Percentiles rank a stretch among this genome's conserved stretches.
phyloP scores from a whole-genome alignment of 92 coral and sea anemone species.

The Epizoanthus stellaris region DNA sequence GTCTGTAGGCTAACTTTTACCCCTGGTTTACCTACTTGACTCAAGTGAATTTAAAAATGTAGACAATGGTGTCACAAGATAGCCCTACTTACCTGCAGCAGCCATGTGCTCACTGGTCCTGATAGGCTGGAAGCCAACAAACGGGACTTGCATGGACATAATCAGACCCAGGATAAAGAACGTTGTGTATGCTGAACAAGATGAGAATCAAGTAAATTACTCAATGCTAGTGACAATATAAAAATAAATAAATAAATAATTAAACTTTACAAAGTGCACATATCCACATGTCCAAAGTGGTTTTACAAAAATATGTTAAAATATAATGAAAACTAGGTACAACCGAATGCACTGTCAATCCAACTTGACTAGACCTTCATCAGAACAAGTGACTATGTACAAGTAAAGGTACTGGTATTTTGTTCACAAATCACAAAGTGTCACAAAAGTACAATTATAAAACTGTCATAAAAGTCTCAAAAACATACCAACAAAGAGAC shows the following conservation, averaged over 20 bases:
- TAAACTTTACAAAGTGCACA: not conserved
- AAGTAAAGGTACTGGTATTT: not conserved
- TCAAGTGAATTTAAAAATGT: no score
- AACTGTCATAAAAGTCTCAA: not conserved
- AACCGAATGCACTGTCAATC: no score
- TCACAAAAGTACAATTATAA: not conserved
- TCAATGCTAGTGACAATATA: not conserved
- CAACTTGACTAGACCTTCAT: not conserved
- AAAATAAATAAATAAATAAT: not conserved
- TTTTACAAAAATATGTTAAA: not conserved
- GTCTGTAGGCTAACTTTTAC: no score
- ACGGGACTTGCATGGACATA: slow-evolving; percentile 99
- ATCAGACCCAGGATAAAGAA: slow-evolving; percentile 95
- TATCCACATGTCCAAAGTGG: not conserved
- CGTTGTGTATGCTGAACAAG: slow-evolving; percentile 84
- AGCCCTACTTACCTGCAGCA: slow-evolving; percentile 80
- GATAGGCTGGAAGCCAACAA: slow-evolving; percentile 99
- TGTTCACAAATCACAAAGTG: not conserved
- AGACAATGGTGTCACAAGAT: no score
- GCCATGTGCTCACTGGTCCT: slow-evolving; percentile 99
- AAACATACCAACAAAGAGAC: slow-evolving; percentile 91
- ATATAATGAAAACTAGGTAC: no score
- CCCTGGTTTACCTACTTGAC: no score
- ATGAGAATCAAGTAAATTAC: not conserved
- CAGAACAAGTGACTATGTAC: not conserved